Evolutionary conservation across 1,140 invertebrate species (phyloP), one percentile per base, ranked within the genome.

Genomic region (Danaus melanippus): DNA sequence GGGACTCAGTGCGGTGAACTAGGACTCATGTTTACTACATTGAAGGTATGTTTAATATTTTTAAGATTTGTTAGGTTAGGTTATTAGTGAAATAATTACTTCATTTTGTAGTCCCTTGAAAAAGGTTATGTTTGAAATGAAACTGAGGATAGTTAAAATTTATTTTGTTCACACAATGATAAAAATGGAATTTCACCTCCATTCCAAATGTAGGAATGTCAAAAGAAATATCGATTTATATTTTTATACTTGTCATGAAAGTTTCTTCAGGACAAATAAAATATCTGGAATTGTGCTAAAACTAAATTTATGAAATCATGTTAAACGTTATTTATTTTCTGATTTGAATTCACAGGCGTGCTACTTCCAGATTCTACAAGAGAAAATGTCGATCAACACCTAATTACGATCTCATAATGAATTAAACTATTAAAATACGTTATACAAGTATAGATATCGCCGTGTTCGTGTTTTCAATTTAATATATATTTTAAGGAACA

Each of bases 21-120:
- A 49, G 94, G 92, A 10, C 91, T 95, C 61, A 95, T 95, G 92
- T 95, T 95, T 69, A 96, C 94, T 8, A 96, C 93, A 3, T 84
- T 96, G 0, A 84, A 86, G 74, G 80, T 84, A 52, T 53, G 39
- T 57, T 47, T 49, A 32, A 32, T 32, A 7, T 32, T 32, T 32
- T 32, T 5, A 32, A 32, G 21, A 5, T 32, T 8, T 3, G 21
- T 32, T 32, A 32, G 7, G 21, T 32, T 32, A 7, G 21, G 21
- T 32, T 32, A 32, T 32, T 32, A 32, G 21, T 32, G 21, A 32
- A 0, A 32, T 32, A 32, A 3, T 32, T 32, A 4, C 2, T 32
- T 32, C 21, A 1, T 32, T 32, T 32, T 8, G 5, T 32, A 5
- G 21, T 32, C 21, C 21, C 0, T 32, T 32, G 2, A 32, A 15